Conservation (phyloP, 2,113 vertebrate genomes). For the Brevimyrus niger region DNA sequence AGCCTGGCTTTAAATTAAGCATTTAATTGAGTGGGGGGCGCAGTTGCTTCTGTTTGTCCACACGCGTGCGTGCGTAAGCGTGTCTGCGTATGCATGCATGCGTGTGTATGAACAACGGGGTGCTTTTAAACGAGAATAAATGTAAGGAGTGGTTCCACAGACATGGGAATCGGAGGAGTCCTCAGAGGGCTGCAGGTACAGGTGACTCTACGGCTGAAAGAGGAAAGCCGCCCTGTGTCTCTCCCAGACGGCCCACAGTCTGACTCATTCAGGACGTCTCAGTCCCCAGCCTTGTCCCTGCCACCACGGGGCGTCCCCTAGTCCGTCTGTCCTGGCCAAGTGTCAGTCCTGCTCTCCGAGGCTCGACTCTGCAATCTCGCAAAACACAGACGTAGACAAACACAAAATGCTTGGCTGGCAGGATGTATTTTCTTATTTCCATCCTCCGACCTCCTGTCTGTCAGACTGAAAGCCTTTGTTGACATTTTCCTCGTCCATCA, state of each 20-base stretch:
- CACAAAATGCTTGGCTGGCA: slow-evolving; percentile 49
- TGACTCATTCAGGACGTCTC: background rate
- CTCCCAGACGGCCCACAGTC: slow-evolving; percentile 37
- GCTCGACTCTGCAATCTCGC: slow-evolving; percentile 28
- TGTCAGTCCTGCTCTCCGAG: background rate
- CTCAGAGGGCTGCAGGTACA: slow-evolving; percentile 35
- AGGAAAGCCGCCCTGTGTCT: slow-evolving; percentile 21
- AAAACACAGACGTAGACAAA: slow-evolving; percentile 54
- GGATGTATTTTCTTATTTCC: slow-evolving; percentile 53
- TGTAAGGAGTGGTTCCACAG: slow-evolving; percentile 35
- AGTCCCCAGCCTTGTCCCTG: background rate
- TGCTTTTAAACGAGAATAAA: slow-evolving; percentile 37
- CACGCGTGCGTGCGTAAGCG: slow-evolving; percentile 2
- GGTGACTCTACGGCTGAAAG: slow-evolving; percentile 42
- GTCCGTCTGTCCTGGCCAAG: background rate
- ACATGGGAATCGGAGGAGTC: slow-evolving; percentile 37
- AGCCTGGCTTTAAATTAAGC: slow-evolving; percentile 57
- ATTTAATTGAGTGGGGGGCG: slow-evolving; percentile 46
- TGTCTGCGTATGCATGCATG: slow-evolving; percentile 5
- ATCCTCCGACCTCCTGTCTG: background rate
- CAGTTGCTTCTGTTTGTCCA: slow-evolving; percentile 9
- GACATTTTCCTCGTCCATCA: background rate
- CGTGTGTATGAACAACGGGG: background rate
- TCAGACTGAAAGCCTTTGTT: slow-evolving; percentile 1
- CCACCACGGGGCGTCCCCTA: background rate